Percentiles rank a stretch among this genome's conserved stretches.
Conservation (phyloP, 2,113 vertebrate genomes). For the Platysternon megacephalum region DNA sequence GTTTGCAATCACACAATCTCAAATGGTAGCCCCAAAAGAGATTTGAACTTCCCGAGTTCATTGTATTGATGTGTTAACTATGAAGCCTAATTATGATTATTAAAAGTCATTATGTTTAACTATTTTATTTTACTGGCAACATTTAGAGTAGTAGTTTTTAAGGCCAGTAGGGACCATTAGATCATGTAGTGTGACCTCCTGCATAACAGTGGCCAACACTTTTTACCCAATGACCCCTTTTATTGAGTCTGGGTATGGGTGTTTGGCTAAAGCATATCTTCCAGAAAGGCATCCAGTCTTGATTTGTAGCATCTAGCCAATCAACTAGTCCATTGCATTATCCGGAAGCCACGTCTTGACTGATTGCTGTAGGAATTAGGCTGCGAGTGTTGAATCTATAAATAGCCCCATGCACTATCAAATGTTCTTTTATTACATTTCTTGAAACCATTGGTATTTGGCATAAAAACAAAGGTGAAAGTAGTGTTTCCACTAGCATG, state of each 20-base stretch:
- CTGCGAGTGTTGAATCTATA: background rate
- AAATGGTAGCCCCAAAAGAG: background rate
- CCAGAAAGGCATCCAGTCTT: background rate
- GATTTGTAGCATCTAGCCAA: background rate
- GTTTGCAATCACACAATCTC: background rate
- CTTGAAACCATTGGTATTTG: slow-evolving; percentile 9
- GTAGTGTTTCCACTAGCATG: slow-evolving; percentile 7
- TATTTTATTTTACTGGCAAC: background rate
- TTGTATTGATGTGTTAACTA: background rate
- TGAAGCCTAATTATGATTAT: background rate
- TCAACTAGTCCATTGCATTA: background rate
- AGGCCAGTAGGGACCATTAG: background rate
- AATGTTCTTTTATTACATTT: slow-evolving; percentile 35
- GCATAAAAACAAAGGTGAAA: background rate
- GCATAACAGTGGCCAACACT: background rate
- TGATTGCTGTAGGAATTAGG: background rate
- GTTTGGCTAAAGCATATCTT: background rate
- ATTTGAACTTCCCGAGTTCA: background rate
- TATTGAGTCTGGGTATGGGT: background rate
- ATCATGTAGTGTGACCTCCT: background rate
- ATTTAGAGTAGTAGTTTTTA: background rate
- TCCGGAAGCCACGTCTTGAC: background rate
- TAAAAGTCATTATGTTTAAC: background rate
- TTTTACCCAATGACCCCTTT: background rate
- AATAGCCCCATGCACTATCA: background rate